Conservation (phyloP, 2,888 invertebrate species). For the Cepaea hortensis region DNA sequence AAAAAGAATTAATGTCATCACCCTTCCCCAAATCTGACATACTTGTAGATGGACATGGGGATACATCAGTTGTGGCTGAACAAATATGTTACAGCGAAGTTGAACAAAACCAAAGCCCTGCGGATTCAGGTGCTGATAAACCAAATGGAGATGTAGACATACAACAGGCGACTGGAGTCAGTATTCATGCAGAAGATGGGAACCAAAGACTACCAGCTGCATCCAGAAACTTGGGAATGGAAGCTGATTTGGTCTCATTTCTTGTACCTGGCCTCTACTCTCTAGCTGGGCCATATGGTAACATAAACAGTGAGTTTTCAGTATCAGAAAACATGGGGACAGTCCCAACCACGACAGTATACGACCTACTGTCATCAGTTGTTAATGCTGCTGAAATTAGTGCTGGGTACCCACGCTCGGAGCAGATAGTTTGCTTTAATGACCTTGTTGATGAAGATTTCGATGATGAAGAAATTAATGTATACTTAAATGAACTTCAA, state of each 20-base stretch:
- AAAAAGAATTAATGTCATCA: conserved; percentile 51
- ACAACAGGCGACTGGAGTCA: background rate
- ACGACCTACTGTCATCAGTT: background rate
- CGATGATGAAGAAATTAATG: conserved; percentile 59
- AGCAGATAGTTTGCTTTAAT: conserved; percentile 51
- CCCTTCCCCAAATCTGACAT: conserved; percentile 56
- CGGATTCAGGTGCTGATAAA: conserved; percentile 13
- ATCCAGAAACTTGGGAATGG: background rate
- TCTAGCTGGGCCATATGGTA: no score
- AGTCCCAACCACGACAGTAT: background rate
- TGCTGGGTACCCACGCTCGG: background rate
- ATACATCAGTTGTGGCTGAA: conserved; percentile 23
- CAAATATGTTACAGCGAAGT: background rate
- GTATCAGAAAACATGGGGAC: background rate
- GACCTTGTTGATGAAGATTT: conserved; percentile 53
- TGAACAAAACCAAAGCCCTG: conserved; percentile 33
- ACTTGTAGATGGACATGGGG: conserved; percentile 55
- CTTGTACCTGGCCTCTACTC: background rate
- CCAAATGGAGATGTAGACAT: background rate
- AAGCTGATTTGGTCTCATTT: no score
- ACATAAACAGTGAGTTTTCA: background rate
- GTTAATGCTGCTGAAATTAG: no score
- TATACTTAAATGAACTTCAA: conserved; percentile 57
- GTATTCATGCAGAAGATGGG: background rate
- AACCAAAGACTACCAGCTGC: background rate